A percentile compares a stretch with the other conserved stretches of the same genome.
These are phyloP conservation scores for Coreoperca whiteheadi DNA, from an alignment of 2,113 vertebrate species.

Conservation along the genomic window DNA sequence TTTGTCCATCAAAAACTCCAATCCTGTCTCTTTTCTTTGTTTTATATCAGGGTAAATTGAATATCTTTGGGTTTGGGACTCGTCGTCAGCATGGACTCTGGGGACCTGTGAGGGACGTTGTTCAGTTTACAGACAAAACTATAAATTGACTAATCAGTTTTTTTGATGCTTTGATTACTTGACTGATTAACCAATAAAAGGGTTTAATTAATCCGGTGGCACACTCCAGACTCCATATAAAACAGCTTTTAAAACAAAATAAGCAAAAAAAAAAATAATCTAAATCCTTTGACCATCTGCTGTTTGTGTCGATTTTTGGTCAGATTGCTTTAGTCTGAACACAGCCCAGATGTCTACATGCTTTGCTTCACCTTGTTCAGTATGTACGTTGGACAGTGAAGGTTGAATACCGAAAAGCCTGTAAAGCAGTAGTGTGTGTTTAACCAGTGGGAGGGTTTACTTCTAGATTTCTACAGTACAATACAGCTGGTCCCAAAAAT, in stretches of 20 bases:
- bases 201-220: not conserved
- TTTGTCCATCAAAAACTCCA: not conserved
- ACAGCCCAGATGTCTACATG: not conserved
- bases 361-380: not conserved
- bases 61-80: too few relatives aligned
- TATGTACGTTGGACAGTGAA: not conserved
- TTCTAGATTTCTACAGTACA: constrained; percentile 32
- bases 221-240: constrained; percentile 29
- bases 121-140: too few relatives aligned
- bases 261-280: not conserved
- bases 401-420: not conserved
- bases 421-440: constrained; percentile 24
- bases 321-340: constrained; percentile 31
- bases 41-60: too few relatives aligned
- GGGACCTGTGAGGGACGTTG: too few relatives aligned
- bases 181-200: not conserved
- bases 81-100: too few relatives aligned
- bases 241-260: not conserved
- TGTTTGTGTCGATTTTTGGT: constrained; percentile 60
- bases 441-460: not conserved
- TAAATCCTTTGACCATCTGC: not conserved
- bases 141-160: not conserved
- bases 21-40: too few relatives aligned
- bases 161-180: not conserved
- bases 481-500: constrained; percentile 62